Percentiles rank a stretch among this genome's conserved stretches.
These are phyloP conservation scores for Hydropsyche tenuis DNA, from an alignment of 1,140 invertebrate genomes.

Conservation along the genomic window DNA sequence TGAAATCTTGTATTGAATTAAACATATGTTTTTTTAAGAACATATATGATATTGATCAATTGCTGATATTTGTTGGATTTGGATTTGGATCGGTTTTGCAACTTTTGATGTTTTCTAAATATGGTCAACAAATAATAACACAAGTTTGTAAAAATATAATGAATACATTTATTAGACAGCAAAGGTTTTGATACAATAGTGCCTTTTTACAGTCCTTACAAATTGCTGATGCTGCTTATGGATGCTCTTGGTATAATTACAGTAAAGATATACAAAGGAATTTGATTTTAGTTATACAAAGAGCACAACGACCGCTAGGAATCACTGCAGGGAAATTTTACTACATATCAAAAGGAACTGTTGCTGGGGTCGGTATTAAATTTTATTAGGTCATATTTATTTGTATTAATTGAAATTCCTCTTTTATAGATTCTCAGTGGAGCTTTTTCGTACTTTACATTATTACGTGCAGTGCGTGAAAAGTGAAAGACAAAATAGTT, in stretches of 20 bases:
- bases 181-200: neutral
- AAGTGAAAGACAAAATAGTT: neutral
- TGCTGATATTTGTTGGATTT: slow-evolving; percentile 11
- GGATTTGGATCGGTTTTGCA: slow-evolving; percentile 27
- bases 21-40: neutral
- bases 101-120: slow-evolving; percentile 36
- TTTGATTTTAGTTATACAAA: slow-evolving; percentile 32
- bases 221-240: slow-evolving; percentile 39
- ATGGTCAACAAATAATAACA: slow-evolving; percentile 32
- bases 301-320: slow-evolving; percentile 35
- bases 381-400: too few species aligned
- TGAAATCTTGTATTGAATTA: neutral
- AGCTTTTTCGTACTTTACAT: slow-evolving; percentile 27
- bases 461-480: slow-evolving; percentile 24
- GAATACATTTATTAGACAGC: neutral
- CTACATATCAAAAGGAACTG: slow-evolving; percentile 39
- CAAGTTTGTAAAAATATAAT: slow-evolving; percentile 17
- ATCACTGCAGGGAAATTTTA: slow-evolving; percentile 42
- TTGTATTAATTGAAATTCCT: neutral
- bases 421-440: slow-evolving; percentile 34
- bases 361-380: slow-evolving; percentile 36
- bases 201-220: slow-evolving; percentile 25
- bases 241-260: slow-evolving; percentile 39
- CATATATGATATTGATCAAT: neutral
- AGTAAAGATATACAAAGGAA: slow-evolving; percentile 28